phyloP scores from a whole-genome alignment of 2,888 invertebrate genomes.

The Nephrotoma guestfalica region DNA sequence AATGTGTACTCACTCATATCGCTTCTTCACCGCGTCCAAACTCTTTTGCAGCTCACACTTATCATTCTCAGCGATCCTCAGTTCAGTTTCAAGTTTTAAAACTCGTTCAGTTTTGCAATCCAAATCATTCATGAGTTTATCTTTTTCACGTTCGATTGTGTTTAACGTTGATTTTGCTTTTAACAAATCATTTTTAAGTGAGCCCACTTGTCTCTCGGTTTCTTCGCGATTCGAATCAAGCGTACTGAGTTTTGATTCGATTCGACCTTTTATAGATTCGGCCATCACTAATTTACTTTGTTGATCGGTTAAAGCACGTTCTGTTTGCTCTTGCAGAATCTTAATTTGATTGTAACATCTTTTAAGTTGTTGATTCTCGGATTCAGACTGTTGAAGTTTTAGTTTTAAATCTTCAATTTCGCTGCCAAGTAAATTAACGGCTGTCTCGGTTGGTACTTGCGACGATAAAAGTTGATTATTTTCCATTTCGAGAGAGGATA shows the following conservation, averaged over 20 bases:
- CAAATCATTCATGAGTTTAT: slow-evolving; percentile 46
- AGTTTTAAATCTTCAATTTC: slow-evolving; percentile 37
- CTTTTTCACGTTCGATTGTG: slow-evolving; percentile 56
- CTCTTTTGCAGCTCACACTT: slow-evolving; percentile 39
- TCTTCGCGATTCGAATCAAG: slow-evolving; percentile 44
- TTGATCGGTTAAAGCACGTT: slow-evolving; percentile 51
- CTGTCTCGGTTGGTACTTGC: slow-evolving; percentile 34
- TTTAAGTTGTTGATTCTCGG: slow-evolving; percentile 38
- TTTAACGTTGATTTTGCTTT: slow-evolving; percentile 46
- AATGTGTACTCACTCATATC: slow-evolving; percentile 33
- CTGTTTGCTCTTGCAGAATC: slow-evolving; percentile 61
- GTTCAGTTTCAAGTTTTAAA: slow-evolving; percentile 47
- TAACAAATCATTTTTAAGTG: slow-evolving; percentile 46
- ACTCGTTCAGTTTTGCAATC: slow-evolving; percentile 59
- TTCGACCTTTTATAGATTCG: slow-evolving; percentile 46
- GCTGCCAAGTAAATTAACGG: slow-evolving; percentile 38
- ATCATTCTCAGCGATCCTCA: slow-evolving; percentile 42
- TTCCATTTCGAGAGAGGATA: slow-evolving; percentile 39
- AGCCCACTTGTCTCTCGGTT: slow-evolving; percentile 42
- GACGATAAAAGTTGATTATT: slow-evolving; percentile 37
- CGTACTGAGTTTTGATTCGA: slow-evolving; percentile 40
- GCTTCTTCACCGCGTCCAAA: slow-evolving; percentile 40
- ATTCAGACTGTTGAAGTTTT: slow-evolving; percentile 35
- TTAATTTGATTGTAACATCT: slow-evolving; percentile 42
- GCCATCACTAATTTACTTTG: slow-evolving; percentile 49